Evolutionary conservation across 1,140 invertebrate species (phyloP), one percentile per base, ranked within the genome.

Genomic region (Oedothorax gibbosus): DNA sequence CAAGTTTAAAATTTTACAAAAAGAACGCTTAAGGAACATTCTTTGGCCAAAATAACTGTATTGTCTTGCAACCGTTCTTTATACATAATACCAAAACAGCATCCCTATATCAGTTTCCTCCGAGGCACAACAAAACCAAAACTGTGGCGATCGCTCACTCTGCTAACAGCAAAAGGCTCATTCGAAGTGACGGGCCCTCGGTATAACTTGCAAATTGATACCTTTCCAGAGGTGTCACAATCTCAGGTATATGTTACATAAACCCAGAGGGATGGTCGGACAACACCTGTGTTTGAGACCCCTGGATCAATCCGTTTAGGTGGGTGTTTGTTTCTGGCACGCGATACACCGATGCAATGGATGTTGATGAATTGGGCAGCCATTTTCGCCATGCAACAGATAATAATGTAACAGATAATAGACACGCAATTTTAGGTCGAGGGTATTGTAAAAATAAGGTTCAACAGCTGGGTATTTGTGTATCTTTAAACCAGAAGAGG

Each of bases 141-240:
- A 35, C 35, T 35, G 35, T 35, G 35, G 35, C 69, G 69, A 71
- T 71, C 69, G 69, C 50, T 71, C 69, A 71, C n/a, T n/a, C n/a
- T n/a, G n/a, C n/a, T n/a, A n/a, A n/a, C 15, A 10, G 69, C 69
- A 35, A 35, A 35, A 35, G 49, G 69, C 49, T 71, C 69, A 71
- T 71, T 71, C 50, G 54, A 71, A 71, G 69, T 71, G 69, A 71
- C 69, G 54, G 69, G 50, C 54, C 69, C 35, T 35, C 15, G 69
- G 69, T 71, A 71, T 71, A 71, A 71, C 69, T 71, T 71, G 69
- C 69, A 71, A 71, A 71, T 71, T 71, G 69, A 71, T 71, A 71
- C 69, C 69, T 71, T 71, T 71, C 69, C 69, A 35, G n/a, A 71
- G 69, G 69, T 71, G 69, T 71, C 49, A 71, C 51, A 71, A 51